phyloP scores from a whole-genome alignment of 2,113 vertebrate species.

The Anhinga rufa region DNA sequence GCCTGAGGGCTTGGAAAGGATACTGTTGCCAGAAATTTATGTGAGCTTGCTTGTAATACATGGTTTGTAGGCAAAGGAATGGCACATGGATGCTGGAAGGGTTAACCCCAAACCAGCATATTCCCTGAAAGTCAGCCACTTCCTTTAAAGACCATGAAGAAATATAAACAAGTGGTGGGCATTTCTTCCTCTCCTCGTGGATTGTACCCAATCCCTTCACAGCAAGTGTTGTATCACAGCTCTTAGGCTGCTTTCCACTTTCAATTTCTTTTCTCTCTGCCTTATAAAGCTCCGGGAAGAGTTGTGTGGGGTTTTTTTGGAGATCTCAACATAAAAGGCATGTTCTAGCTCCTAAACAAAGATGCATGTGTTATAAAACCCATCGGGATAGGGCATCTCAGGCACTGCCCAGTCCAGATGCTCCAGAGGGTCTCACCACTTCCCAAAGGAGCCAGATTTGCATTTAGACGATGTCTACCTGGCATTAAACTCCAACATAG shows the following conservation, averaged over 20 bases:
- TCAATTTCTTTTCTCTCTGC: not conserved
- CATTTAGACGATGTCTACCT: not conserved
- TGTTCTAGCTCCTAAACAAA: not conserved
- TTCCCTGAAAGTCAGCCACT: not conserved
- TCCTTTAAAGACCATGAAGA: not conserved
- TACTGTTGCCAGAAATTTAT: conserved; percentile 15
- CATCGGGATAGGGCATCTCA: not conserved
- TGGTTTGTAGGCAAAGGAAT: not conserved
- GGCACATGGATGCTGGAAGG: not conserved
- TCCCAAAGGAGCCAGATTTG: not conserved
- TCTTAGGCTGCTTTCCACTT: not conserved
- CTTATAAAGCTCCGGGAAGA: not conserved
- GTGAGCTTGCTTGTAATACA: not conserved
- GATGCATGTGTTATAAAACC: fast-evolving
- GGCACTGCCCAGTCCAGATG: not conserved
- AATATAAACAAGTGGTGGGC: not conserved
- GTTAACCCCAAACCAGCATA: not conserved
- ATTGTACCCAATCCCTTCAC: not conserved
- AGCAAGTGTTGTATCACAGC: not conserved
- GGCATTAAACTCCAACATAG: not conserved
- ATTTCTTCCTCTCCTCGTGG: not conserved
- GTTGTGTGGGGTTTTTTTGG: not conserved
- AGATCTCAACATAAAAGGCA: not conserved
- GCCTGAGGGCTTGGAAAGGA: conserved; percentile 27
- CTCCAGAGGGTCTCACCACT: not conserved